Percentiles rank a stretch among this genome's conserved stretches.
Conservation (phyloP, 1,140 invertebrate genomes). For the Babylonia areolata region DNA sequence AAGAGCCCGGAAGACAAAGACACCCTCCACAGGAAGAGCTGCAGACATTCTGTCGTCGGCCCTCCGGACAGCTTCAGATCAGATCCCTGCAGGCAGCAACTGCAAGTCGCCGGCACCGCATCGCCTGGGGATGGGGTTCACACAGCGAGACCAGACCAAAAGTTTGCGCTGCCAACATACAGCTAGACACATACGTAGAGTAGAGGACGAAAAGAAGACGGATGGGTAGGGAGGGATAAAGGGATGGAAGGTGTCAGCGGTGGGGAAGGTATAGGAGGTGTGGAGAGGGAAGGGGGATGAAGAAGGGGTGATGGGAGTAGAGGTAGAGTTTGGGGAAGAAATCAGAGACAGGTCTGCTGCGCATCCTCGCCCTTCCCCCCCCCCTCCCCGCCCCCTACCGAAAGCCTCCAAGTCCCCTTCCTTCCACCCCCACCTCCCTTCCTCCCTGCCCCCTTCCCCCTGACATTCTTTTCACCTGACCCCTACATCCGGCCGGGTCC, state of each 20-base stretch:
- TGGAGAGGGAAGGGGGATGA: background rate
- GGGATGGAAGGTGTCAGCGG: background rate
- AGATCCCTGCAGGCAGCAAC: background rate
- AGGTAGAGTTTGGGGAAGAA: background rate
- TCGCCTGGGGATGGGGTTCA: too few relatives aligned
- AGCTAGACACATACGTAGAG: background rate
- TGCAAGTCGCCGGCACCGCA: background rate
- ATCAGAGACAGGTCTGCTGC: slow-evolving; percentile 8
- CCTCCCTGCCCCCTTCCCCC: background rate
- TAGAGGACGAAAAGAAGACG: background rate
- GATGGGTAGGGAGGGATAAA: background rate
- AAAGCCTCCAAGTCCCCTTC: background rate
- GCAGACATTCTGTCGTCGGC: background rate
- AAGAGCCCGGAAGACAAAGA: too few relatives aligned
- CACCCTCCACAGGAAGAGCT: background rate
- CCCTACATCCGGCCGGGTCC: slow-evolving; percentile 16
- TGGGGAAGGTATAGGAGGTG: background rate
- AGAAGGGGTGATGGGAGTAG: background rate
- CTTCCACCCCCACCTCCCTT: background rate
- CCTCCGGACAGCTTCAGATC: background rate
- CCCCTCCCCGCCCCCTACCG: background rate
- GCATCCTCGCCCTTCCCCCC: background rate
- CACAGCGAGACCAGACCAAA: too few relatives aligned
- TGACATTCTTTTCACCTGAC: slow-evolving; percentile 25
- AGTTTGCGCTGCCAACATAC: too few relatives aligned